Evolutionary conservation across 2,888 invertebrate species (phyloP), one percentile per base, ranked within the genome.

Genomic region (Dynastes maya): DNA sequence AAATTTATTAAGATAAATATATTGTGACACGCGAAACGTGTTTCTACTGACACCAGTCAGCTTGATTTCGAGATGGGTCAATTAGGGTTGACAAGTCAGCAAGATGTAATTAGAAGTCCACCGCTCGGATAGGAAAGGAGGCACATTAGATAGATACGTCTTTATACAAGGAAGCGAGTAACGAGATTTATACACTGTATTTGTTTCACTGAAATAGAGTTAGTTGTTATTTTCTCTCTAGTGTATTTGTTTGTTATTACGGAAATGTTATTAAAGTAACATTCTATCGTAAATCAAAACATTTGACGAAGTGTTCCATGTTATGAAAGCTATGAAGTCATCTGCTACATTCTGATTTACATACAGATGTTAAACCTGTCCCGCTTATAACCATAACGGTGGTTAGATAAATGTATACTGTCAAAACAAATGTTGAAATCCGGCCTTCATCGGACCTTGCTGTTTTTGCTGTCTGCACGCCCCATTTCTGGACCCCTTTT

Each of bases 1-100:
- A 72, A 72, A 72, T 45, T 72, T 40, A 72, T 45, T 45, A 58
- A 58, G 72, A 72, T 72, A 72, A 72, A 61, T 40, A 72, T 40
- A 58, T 72, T 58, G 16, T 58, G 71, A 72, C 72, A 58, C 22
- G 32, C 32, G 72, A 27, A 72, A 72, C 55, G 58, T 72, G 72
- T 72, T 58, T 58, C 8, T 40, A n/a, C 40, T 72, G 72, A 72
- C 58, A 45, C 58, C 16, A 72, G 61, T 72, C 72, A 58, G 58
- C 58, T 68, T 49, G 13, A 51, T 49, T 68, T 22, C 51, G 51
- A 51, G 22, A 40, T 51, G 68, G 68, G 68, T 68, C 68, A 68
- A 51, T 68, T 68, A 51, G 68, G 68, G 68, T 68, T 68, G 68
- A 68, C 68, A 68, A 51, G 51, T 68, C 49, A 63, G 51, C 68